Evolutionary conservation across 35 echinoderm and acorn worm species (phyloP).

Genomic region (Diadema setosum): DNA sequence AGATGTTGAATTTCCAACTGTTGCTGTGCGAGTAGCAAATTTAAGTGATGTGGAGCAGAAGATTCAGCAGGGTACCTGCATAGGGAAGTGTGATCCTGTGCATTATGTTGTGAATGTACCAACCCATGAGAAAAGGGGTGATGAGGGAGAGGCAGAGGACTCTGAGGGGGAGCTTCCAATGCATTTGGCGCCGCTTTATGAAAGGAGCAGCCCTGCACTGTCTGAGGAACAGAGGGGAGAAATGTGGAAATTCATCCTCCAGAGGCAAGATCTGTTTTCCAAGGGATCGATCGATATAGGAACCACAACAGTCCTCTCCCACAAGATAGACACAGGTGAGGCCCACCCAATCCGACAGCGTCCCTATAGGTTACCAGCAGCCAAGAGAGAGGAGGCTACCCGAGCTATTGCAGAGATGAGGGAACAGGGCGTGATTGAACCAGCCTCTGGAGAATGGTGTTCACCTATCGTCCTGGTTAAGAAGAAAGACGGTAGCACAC

Average conservation of each 20-base stretch:
- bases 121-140: not conserved
- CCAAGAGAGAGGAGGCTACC: not conserved
- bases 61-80: not conserved
- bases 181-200: not conserved
- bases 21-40: not conserved
- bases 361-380: conserved; percentile 3
- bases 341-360: conserved; percentile 26
- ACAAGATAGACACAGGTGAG: conserved; percentile 49
- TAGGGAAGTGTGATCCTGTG: not conserved
- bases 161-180: not conserved
- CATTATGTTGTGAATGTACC: not conserved
- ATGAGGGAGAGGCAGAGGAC: not conserved
- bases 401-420: not conserved
- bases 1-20: not conserved
- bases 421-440: conserved; percentile 32
- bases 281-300: conserved; percentile 24
- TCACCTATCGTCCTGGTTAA: conserved; percentile 41
- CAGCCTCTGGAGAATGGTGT: conserved; percentile 6
- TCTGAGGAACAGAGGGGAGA: not conserved
- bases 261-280: conserved; percentile 29
- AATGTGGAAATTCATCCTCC: not conserved
- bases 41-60: not conserved
- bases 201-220: not conserved
- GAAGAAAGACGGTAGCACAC: conserved; percentile 50
- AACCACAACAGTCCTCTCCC: conserved; percentile 21